Evolutionary conservation across 2,113 vertebrate genomes (phyloP).

Genomic region (Zosterops hypoxanthus): DNA sequence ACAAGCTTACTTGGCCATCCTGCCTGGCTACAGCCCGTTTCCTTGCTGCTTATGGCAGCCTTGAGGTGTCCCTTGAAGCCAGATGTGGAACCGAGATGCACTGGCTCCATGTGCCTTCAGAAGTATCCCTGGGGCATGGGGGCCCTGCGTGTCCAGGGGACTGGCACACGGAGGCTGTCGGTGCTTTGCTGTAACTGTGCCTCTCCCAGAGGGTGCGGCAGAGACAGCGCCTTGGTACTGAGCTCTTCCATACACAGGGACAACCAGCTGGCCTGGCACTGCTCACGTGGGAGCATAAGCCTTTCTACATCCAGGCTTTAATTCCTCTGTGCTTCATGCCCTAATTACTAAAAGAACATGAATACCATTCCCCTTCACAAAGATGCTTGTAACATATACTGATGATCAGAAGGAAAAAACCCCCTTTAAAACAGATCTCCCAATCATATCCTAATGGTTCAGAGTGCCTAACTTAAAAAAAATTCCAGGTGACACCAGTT

Average conservation of each 20-base stretch:
- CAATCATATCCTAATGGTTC: not conserved
- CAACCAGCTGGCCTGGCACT: not conserved
- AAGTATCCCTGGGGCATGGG: accelerated
- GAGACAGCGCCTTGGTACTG: accelerated
- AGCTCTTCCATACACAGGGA: accelerated
- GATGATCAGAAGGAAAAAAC: not conserved
- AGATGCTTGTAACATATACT: not conserved
- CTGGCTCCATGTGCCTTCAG: not conserved
- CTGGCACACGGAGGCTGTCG: accelerated
- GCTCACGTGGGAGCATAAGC: not conserved
- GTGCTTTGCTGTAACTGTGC: not conserved
- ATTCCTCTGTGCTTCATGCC: not conserved
- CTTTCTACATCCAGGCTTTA: not conserved
- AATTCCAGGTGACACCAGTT: not conserved
- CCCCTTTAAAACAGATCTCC: not conserved
- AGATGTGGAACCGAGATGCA: not conserved
- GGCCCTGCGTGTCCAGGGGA: accelerated
- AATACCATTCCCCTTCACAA: not conserved
- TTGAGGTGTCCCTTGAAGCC: not conserved
- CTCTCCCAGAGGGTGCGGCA: accelerated
- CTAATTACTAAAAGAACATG: not conserved
- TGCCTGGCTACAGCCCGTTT: not conserved
- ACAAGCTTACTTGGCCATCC: not conserved
- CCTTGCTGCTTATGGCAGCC: not conserved
- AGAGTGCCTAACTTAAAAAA: not conserved